Evolutionary conservation across 1,140 invertebrate genomes (phyloP), one percentile per base, ranked within the genome.

Genomic region (Pararge aegeria): DNA sequence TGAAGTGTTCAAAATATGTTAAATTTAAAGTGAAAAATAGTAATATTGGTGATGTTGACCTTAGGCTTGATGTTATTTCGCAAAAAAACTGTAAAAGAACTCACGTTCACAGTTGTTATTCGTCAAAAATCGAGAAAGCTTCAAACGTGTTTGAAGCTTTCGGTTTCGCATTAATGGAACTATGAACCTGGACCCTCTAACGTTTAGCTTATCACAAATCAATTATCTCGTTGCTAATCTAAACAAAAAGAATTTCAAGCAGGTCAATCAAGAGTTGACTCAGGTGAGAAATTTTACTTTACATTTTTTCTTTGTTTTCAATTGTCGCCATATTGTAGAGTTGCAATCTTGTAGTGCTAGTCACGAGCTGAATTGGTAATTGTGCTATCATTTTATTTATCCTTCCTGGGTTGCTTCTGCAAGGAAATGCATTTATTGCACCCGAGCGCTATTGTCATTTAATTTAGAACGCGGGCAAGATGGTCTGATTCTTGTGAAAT

Each of bases 101-200:
- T 75, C 46, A 81, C 69, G 55, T 84, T 86, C 73, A 82, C 66
- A 61, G 70, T 84, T 80, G 68, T 78, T 70, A 82, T 83, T 73
- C 77, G 75, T 75, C 77, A 78, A 76, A 87, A 83, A 82, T 84
- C 78, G 66, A 89, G 83, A 89, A 95, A 95, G 94, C 94, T 95
- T 95, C 94, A 95, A 95, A 93, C 91, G 88, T 92, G 92, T 94
- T 95, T 95, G 94, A 95, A 85, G 80, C 83, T 87, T 87, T 85
- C 79, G 74, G 64, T 73, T 82, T 80, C 78, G 94, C 93, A 78
- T 86, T 95, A 94, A 97, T 96, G 95, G 96, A 98, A 98, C 95
- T 97, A 98, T 98, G 97, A 98, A 97, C 96, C 96, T 97, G 94
- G 96, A 98, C 94, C 95, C 97, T 94, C 94, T 97, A 94, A 97